Percentiles rank a stretch among this genome's conserved stretches.
phyloP scores from a whole-genome alignment of 1,140 invertebrate genomes.

The Paraescarpia echinospica region DNA sequence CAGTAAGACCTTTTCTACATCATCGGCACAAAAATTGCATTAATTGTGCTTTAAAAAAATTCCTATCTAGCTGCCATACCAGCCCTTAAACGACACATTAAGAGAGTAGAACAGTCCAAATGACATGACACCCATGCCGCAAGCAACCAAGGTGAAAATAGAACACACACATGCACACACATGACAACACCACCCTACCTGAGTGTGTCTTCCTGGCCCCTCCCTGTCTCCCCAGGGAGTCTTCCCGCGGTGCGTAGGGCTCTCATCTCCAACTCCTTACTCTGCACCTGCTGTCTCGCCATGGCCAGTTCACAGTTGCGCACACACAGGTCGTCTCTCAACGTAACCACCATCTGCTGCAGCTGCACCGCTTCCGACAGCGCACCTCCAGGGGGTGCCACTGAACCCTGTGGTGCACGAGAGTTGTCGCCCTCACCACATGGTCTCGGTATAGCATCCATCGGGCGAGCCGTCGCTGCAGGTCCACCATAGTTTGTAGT shows the following conservation, averaged over 20 bases:
- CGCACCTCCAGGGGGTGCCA: background rate
- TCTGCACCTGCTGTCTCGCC: background rate
- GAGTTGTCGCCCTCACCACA: background rate
- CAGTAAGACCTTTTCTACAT: no score
- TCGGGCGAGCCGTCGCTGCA: background rate
- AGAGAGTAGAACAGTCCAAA: no score
- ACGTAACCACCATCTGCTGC: background rate
- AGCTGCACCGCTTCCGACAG: background rate
- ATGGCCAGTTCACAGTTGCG: background rate
- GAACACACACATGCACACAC: background rate
- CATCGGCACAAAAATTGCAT: no score
- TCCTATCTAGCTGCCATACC: no score
- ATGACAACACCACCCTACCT: background rate
- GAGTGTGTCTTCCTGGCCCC: background rate
- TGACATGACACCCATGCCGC: no score
- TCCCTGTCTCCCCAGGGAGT: background rate
- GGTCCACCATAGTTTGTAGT: background rate
- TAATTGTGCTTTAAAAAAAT: no score
- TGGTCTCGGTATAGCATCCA: background rate
- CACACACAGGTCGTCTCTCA: conserved; percentile 7
- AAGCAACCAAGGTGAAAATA: no score
- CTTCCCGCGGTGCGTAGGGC: background rate
- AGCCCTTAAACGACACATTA: no score
- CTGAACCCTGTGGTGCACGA: no score
- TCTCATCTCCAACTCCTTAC: conserved; percentile 2